Evolutionary conservation across 2,888 invertebrate species (phyloP).

Genomic region (Schizotus pectinicornis): DNA sequence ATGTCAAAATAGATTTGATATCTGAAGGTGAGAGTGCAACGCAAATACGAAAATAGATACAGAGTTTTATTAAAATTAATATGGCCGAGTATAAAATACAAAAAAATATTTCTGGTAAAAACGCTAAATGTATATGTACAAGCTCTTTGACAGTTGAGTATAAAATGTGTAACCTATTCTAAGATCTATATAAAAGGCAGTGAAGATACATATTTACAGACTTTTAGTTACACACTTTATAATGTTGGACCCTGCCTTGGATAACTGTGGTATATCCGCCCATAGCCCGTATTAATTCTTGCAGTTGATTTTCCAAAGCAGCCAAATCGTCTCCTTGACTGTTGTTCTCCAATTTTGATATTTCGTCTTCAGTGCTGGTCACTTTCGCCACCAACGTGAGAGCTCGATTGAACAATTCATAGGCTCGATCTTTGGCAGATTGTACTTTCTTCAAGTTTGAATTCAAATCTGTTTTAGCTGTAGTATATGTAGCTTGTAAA

Average conservation of each 20-base stretch:
- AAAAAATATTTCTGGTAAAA: conserved; percentile 21
- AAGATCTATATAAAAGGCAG: conserved; percentile 17
- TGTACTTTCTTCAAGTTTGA: conserved; percentile 77
- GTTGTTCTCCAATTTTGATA: conserved; percentile 49
- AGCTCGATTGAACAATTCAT: conserved; percentile 78
- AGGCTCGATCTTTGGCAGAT: conserved; percentile 79
- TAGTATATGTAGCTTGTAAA: conserved; percentile 73
- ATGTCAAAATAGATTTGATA: no score
- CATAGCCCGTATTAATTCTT: conserved; percentile 69
- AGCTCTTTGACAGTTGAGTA: conserved; percentile 18
- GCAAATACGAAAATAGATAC: conserved; percentile 3
- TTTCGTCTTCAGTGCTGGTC: conserved; percentile 50
- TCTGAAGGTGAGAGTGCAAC: no score
- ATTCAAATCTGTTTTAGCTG: conserved; percentile 74
- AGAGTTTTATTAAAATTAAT: conserved; percentile 30
- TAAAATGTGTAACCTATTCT: conserved; percentile 11
- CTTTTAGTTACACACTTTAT: conserved; percentile 63
- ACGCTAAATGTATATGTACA: conserved; percentile 32
- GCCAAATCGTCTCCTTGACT: conserved; percentile 56
- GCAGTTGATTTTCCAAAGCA: conserved; percentile 66
- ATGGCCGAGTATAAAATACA: conserved; percentile 21
- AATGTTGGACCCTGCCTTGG: conserved; percentile 66
- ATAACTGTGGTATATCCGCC: conserved; percentile 66
- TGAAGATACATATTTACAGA: conserved; percentile 33
- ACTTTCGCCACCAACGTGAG: conserved; percentile 73